Evolutionary conservation across 2,797 vertebrate genomes (phyloP).

Genomic region (Squalus acanthias): DNA sequence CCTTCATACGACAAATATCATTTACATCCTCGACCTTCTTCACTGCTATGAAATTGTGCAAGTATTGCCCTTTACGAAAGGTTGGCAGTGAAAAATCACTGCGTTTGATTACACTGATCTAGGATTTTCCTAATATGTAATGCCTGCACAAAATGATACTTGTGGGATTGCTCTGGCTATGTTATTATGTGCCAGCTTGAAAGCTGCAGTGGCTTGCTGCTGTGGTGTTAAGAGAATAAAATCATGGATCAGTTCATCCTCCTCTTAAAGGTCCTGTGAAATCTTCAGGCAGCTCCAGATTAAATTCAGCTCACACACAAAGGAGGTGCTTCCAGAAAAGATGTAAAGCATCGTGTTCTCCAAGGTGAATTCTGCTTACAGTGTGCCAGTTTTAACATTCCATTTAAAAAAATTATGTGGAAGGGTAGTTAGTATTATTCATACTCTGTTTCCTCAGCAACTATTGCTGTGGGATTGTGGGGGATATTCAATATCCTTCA

Average conservation of each 20-base stretch:
- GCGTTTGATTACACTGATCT: constrained; percentile 2
- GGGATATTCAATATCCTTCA: neutral
- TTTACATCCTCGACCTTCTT: neutral
- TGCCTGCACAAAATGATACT: constrained; percentile 26
- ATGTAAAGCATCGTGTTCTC: neutral
- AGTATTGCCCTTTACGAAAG: neutral
- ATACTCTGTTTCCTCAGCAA: neutral
- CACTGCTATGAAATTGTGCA: constrained; percentile 17
- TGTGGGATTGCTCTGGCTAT: neutral
- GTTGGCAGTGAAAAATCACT: constrained; percentile 1
- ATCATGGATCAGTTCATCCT: constrained; percentile 28
- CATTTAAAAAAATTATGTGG: constrained; percentile 13
- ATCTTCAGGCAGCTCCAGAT: neutral
- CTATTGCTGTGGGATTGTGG: neutral
- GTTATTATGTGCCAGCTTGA: constrained; percentile 5
- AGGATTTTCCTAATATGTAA: constrained; percentile 28
- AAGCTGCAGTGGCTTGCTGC: neutral
- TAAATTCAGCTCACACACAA: neutral
- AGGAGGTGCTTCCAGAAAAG: neutral
- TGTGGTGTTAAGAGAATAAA: constrained; percentile 14
- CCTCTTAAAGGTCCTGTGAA: constrained; percentile 31
- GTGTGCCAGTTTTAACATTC: neutral
- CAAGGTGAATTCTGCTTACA: constrained; percentile 29
- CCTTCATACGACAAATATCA: neutral
- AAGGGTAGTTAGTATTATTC: neutral